These are phyloP conservation scores for Cartodere bifasciata DNA, from an alignment of 2,888 invertebrate species.

Conservation along the genomic window DNA sequence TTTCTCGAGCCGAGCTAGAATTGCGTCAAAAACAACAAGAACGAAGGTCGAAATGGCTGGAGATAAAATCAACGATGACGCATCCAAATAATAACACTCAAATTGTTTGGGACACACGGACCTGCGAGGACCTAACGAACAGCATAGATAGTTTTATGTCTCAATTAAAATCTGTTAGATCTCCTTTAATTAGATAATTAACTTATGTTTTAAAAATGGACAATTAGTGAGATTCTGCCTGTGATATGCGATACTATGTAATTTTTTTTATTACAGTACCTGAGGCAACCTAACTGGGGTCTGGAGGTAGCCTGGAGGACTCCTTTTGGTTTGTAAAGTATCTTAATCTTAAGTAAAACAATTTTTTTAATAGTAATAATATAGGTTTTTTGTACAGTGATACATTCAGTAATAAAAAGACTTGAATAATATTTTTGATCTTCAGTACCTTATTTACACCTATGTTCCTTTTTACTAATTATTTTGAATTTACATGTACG, in stretches of 20 bases:
- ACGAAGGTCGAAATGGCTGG: conserved; percentile 45
- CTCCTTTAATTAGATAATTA: conserved; percentile 33
- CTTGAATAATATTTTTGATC: conserved; percentile 13
- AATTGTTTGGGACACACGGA: conserved; percentile 19
- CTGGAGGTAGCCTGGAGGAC: conserved; percentile 17
- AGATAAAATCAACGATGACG: conserved; percentile 21
- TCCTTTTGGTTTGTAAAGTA: conserved; percentile 32
- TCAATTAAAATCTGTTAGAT: conserved; percentile 47
- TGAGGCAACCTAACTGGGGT: conserved; percentile 15
- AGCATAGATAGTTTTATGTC: conserved; percentile 54
- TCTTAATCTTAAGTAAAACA: conserved; percentile 17
- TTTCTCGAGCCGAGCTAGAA: conserved; percentile 46
- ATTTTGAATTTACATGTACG: conserved; percentile 28
- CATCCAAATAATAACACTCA: conserved; percentile 4
- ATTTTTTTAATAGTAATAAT: conserved; percentile 12
- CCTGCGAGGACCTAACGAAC: conserved; percentile 42
- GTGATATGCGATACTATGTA: conserved; percentile 33
- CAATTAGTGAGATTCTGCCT: conserved; percentile 16
- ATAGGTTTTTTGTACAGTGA: conserved; percentile 16
- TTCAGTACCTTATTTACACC: conserved; percentile 12
- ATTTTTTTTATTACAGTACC: conserved; percentile 33
- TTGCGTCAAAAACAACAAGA: conserved; percentile 48
- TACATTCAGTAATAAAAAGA: conserved; percentile 17
- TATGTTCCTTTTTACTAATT: conserved; percentile 23
- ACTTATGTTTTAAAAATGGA: conserved; percentile 17